Conservation (phyloP, 64 coral and sea anemone genomes). For the Platygyra sinensis region DNA sequence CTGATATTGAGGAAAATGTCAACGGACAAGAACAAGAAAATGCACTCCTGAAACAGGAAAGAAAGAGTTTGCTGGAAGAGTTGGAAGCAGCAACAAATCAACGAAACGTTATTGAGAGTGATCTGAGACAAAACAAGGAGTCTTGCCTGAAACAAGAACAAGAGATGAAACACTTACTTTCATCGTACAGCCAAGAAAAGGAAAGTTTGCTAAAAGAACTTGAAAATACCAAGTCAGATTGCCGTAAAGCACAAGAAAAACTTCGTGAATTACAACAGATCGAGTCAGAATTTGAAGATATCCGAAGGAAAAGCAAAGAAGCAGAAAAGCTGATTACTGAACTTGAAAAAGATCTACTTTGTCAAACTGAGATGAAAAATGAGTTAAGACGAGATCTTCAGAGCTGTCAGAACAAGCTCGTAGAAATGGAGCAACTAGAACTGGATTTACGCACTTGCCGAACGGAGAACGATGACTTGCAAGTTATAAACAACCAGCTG, state of each 20-base stretch:
- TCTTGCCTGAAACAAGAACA: conserved; percentile 51
- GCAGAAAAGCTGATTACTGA: conserved; percentile 81
- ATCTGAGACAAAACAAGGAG: conserved; percentile 50
- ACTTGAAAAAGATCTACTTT: conserved; percentile 76
- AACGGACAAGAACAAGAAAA: conserved; percentile 9
- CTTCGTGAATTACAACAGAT: conserved; percentile 51
- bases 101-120: conserved; percentile 32
- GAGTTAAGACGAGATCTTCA: conserved; percentile 48
- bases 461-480: conserved; percentile 71
- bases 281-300: conserved; percentile 38
- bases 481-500: conserved; percentile 38
- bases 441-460: conserved; percentile 42
- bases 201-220: conserved; percentile 67
- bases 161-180: conserved; percentile 47
- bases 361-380: conserved; percentile 71
- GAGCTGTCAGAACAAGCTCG: conserved; percentile 44
- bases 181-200: conserved; percentile 77
- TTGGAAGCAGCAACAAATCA: conserved; percentile 34
- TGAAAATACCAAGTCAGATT: conserved; percentile 48
- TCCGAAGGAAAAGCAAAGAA: conserved; percentile 63
- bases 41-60: conserved; percentile 51
- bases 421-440: conserved; percentile 46
- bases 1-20: not conserved
- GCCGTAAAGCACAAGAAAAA: conserved; percentile 51
- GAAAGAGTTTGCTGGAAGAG: conserved; percentile 53